Base-by-base conservation (phyloP, 2,888 invertebrate genomes). In the Strigamia crassipes region DNA sequence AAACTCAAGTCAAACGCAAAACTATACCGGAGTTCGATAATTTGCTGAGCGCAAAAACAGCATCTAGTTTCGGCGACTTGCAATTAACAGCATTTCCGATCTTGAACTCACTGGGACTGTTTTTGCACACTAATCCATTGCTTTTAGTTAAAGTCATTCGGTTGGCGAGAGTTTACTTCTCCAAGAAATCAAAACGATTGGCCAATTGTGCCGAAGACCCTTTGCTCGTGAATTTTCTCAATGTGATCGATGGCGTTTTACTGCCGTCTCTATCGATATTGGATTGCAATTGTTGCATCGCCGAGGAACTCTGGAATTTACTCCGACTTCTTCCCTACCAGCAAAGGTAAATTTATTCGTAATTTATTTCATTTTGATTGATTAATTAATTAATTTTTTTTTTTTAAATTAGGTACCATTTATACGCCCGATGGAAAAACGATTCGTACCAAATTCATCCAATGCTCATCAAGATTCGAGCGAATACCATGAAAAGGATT, bases 371-470 rank as follows among this genome's bases (percentile, higher is more conserved):
- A n/a, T n/a, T n/a, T n/a, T n/a, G n/a, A n/a, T n/a, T n/a, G n/a
- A n/a, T n/a, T n/a, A n/a, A 1, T 34, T 13, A 38, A 27, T 2
- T 2, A 27, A 27, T 27, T 21, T 21, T 38, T 79, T 15, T 79
- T 41, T 31, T 82, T 82, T 86, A n/a, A n/a, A n/a, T 34, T 86
- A 93, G 93, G 85, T 95, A 94, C 86, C 94, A 95, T 85, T 89
- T 99, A 84, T 99, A 99, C 88, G 94, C 95, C 0, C 92, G 96
- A 81, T 99, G 99, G 99, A 98, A 99, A 88, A 96, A 96, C 86
- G 96, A 97, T 82, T 92, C 94, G 0, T 93, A 93, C 84, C 90
- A 92, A 83, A 89, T 93, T 78, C 95, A 97, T 88, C 94, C 98
- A 0, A 91, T 93, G 61, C 89, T 99, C 81, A 91, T 97, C 86